Percentiles rank a stretch among this genome's conserved stretches.
Conservation (phyloP, 2,113 vertebrate species). For the Passer montanus region DNA sequence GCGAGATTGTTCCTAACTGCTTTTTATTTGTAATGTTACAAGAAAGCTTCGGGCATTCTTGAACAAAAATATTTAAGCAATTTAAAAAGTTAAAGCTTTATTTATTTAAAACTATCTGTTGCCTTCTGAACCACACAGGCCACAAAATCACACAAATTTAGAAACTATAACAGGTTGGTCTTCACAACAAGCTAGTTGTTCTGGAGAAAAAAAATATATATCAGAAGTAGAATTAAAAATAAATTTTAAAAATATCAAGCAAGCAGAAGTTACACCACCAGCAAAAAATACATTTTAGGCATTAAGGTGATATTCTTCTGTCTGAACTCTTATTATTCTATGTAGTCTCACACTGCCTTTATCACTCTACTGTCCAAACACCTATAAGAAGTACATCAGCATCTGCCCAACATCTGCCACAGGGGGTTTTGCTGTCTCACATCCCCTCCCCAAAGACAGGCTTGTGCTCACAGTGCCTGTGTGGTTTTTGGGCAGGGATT, state of each 20-base stretch:
- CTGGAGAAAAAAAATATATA: background rate
- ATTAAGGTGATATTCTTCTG: background rate
- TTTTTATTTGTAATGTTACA: conserved; percentile 65
- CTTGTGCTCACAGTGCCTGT: accelerated
- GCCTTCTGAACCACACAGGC: conserved; percentile 18
- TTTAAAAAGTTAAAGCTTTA: conserved; percentile 52
- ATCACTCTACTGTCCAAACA: background rate
- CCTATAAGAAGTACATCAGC: conserved; percentile 4
- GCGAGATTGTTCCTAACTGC: conserved; percentile 72
- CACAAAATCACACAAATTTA: background rate
- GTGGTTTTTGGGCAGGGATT: background rate
- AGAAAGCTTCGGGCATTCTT: conserved; percentile 62
- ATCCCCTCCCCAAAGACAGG: background rate
- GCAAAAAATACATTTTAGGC: background rate
- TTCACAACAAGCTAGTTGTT: conserved; percentile 1
- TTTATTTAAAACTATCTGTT: conserved; percentile 44
- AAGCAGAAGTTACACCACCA: background rate
- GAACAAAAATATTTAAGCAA: conserved; percentile 60
- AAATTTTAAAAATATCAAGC: background rate
- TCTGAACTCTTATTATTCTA: background rate
- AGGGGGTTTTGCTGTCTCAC: background rate
- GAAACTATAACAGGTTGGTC: background rate
- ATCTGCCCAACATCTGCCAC: conserved; percentile 14
- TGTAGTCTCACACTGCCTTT: background rate
- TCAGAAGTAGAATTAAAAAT: background rate